Conservation (phyloP, 2,797 vertebrate species). For the Meda fulgida region DNA sequence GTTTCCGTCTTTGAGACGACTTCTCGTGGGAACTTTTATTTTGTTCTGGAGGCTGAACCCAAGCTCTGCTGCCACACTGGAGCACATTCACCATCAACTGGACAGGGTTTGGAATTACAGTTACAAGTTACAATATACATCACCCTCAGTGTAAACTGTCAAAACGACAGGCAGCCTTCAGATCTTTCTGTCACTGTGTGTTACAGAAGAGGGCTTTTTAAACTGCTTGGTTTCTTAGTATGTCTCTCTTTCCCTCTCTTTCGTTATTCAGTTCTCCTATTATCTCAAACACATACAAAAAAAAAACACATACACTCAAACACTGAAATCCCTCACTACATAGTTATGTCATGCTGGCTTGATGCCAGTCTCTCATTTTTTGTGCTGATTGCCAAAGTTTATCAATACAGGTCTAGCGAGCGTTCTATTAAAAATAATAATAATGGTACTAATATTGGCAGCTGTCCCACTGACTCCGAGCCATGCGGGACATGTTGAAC, state of each 20-base stretch:
- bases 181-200: background rate
- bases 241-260: slow-evolving; percentile 1
- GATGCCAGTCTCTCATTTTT: slow-evolving; percentile 68
- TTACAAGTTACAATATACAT: background rate
- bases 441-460: slow-evolving; percentile 64
- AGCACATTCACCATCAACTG: background rate
- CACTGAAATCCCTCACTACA: slow-evolving; percentile 2
- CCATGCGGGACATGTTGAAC: slow-evolving; percentile 74
- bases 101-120: background rate
- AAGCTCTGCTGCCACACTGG: background rate
- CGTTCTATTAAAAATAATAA: slow-evolving; percentile 68
- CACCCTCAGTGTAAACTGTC: background rate
- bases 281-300: background rate
- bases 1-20: background rate
- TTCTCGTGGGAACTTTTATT: background rate
- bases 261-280: slow-evolving; percentile 15
- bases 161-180: background rate
- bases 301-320: slow-evolving; percentile 1
- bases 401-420: slow-evolving; percentile 68
- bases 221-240: slow-evolving; percentile 7
- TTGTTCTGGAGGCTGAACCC: background rate
- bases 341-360: slow-evolving; percentile 60
- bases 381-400: slow-evolving; percentile 68
- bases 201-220: background rate
- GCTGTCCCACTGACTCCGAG: slow-evolving; percentile 72